These are phyloP conservation scores for Enteromius argenteus DNA, from an alignment of 2,797 vertebrate genomes.

Conservation along the genomic window DNA sequence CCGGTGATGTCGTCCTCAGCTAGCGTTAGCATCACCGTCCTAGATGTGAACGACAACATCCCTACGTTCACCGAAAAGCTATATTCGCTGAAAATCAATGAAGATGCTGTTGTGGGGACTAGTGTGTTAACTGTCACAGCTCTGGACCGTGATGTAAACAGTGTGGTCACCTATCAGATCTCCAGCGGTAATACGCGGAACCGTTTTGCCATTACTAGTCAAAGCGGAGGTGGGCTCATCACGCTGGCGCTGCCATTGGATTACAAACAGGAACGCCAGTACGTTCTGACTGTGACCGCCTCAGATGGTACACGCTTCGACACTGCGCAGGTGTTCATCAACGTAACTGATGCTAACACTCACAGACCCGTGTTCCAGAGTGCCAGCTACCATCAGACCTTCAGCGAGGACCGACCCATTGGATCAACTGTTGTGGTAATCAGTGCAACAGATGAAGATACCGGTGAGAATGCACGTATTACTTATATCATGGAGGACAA, in stretches of 20 bases:
- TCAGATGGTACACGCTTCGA: slow-evolving; percentile 94
- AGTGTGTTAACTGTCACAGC: slow-evolving; percentile 92
- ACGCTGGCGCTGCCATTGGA: slow-evolving; percentile 93
- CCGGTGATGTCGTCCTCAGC: slow-evolving; percentile 94
- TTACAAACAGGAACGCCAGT: slow-evolving; percentile 98
- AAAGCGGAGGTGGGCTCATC: slow-evolving; percentile 93
- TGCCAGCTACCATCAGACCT: slow-evolving; percentile 88
- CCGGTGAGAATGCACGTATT: slow-evolving; percentile 94
- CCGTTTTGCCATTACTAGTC: slow-evolving; percentile 96
- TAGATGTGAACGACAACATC: slow-evolving; percentile 95
- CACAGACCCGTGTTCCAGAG: slow-evolving; percentile 96
- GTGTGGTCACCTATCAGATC: slow-evolving; percentile 96
- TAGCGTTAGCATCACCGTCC: slow-evolving; percentile 90
- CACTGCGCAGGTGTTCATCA: slow-evolving; percentile 93
- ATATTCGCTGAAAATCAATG: slow-evolving; percentile 92
- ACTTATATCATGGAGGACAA: slow-evolving; percentile 94
- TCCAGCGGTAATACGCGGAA: slow-evolving; percentile 97
- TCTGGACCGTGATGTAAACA: slow-evolving; percentile 92
- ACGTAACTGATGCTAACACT: slow-evolving; percentile 96
- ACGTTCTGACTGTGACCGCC: slow-evolving; percentile 90
- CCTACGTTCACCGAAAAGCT: slow-evolving; percentile 91
- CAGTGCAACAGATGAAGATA: slow-evolving; percentile 93
- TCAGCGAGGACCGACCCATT: slow-evolving; percentile 88
- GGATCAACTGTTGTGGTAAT: slow-evolving; percentile 90
- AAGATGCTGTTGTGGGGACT: slow-evolving; percentile 92